Base-by-base conservation (phyloP, 2,888 invertebrate species). In the Azorinus chamasolen region DNA sequence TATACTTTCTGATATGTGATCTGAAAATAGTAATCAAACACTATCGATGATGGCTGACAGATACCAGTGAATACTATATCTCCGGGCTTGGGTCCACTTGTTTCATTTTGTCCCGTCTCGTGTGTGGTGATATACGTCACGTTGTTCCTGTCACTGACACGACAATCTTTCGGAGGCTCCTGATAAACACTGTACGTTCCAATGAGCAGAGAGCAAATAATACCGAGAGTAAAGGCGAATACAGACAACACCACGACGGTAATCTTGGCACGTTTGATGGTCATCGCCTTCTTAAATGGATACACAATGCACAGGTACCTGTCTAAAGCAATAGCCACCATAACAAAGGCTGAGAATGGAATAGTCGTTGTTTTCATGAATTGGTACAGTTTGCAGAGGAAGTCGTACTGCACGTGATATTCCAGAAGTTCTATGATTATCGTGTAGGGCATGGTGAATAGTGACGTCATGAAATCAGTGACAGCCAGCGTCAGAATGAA, bases 401-500 rank as follows among this genome's bases (percentile, higher is more conserved):
- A 54, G 62, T 91, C 90, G 48, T 77, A 83, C 4, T 68, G 58
- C 20, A 90, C 70, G 12, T 73, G 59, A 70, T 86, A 92, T n/a
- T 84, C 58, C 10, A 87, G 37, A n/a, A 84, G 83, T 68, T 92
- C 92, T 79, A 91, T 87, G 41, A 83, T 84, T 41, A 91, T 87
- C 1, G 91, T 89, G 55, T 86, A 89, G 1, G 91, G 91, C 61
- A 91, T 89, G 43, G 91, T 89, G 8, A 91, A 77, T 1, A 90
- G 73, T 48, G 91, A 91, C 1, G 91, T 87, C 6, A 87, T 83
- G 45, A 91, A 89, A 63, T 91, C 91, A 0, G 89, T 90, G 10
- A 87, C 89, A 4, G 91, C 91, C n/a, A 91, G 61, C 1, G 89
- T 88, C 14, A 91, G 74, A 48, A 92, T 92, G 69, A 91, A 91